phyloP scores from a whole-genome alignment of 2,797 vertebrate species.

The Sternarchorhynchus goeldii region DNA sequence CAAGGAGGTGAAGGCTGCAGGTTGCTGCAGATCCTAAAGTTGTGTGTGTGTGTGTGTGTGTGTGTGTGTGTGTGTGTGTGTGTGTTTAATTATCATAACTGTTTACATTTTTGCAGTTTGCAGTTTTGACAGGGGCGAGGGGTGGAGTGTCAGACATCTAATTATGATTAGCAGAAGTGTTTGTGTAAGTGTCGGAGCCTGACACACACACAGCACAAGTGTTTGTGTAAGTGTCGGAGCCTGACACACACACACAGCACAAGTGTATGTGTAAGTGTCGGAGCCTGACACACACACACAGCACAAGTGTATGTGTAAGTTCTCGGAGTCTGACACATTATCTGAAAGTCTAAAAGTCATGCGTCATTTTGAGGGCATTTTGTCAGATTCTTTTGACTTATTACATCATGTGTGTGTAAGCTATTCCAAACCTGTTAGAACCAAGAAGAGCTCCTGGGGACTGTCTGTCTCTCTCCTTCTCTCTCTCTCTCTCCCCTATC shows the following conservation, averaged over 20 bases:
- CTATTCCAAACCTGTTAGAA: not conserved
- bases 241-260: no score
- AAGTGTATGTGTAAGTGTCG: no score
- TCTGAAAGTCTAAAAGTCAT: not conserved
- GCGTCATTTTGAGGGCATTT: slow-evolving; percentile 5
- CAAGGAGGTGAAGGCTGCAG: slow-evolving; percentile 83
- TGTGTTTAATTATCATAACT: no score
- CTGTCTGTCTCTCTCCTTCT: not conserved
- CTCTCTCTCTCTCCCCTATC: slow-evolving; percentile 1
- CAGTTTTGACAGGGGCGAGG: no score
- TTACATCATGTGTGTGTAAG: not conserved
- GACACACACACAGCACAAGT: no score
- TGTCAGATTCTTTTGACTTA: slow-evolving; percentile 12
- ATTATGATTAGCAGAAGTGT: no score
- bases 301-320: not conserved
- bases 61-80: slow-evolving; percentile 36
- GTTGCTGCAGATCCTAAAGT: slow-evolving; percentile 86
- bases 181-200: no score
- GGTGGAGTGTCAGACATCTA: no score
- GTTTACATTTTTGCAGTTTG: no score
- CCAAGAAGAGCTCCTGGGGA: not conserved
- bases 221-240: no score
- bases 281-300: no score
- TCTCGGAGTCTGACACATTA: slow-evolving; percentile 1
- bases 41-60: slow-evolving; percentile 11